These are phyloP conservation scores for Hemibagrus wyckioides DNA, from an alignment of 2,113 vertebrate species.

Conservation along the genomic window DNA sequence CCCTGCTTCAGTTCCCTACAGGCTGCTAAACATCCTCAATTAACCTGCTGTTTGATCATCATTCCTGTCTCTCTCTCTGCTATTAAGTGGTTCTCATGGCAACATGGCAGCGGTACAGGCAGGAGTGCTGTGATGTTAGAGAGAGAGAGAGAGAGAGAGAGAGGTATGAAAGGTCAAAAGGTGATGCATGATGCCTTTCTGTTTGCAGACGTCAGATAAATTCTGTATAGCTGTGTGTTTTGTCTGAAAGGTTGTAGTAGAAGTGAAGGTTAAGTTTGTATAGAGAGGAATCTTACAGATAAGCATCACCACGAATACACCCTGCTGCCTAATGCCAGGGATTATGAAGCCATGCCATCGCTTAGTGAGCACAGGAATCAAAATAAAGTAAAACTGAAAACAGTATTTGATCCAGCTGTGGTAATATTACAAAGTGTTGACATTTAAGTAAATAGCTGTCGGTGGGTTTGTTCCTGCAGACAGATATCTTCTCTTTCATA, in stretches of 20 bases:
- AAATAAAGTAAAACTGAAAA: neutral
- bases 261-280: neutral
- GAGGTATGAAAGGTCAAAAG: neutral
- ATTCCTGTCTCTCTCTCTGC: neutral
- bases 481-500: neutral
- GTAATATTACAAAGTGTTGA: neutral
- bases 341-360: neutral
- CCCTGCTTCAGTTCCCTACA: neutral
- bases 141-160: neutral
- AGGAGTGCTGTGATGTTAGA: too few species aligned
- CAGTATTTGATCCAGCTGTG: neutral
- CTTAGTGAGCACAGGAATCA: neutral
- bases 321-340: neutral
- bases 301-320: neutral
- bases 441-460: neutral
- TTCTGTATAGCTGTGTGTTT: neutral
- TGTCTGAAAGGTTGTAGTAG: neutral
- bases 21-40: neutral
- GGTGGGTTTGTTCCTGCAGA: neutral
- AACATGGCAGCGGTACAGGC: neutral
- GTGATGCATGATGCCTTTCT: neutral
- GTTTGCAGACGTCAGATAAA: neutral
- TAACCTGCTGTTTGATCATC: neutral
- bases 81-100: neutral
- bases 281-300: neutral